Conservation (phyloP, 2,113 vertebrate species). For the Nibea albiflora region DNA sequence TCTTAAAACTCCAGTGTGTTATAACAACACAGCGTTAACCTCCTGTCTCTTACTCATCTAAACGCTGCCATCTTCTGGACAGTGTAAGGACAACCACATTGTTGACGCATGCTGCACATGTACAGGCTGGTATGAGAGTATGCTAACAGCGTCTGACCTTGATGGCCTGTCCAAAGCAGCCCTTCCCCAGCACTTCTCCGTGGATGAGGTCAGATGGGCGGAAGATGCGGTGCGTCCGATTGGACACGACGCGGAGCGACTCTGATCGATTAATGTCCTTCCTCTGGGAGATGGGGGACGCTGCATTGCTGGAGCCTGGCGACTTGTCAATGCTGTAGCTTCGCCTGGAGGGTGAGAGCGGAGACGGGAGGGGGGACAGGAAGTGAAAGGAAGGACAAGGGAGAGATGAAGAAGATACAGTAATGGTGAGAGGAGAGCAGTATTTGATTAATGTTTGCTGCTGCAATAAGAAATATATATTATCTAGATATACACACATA, state of each 20-base stretch:
- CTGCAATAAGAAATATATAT: not conserved
- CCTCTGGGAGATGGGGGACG: constrained; percentile 88
- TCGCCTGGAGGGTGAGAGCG: constrained; percentile 81
- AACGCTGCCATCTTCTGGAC: constrained; percentile 67
- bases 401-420: not conserved
- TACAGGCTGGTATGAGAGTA: not conserved
- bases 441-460: not conserved
- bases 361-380: not conserved
- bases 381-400: not conserved
- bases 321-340: constrained; percentile 97
- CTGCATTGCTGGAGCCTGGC: constrained; percentile 86
- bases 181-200: constrained; percentile 95
- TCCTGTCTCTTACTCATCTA: not conserved
- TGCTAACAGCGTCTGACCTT: constrained; percentile 84
- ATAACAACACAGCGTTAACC: not conserved
- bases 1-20: not conserved
- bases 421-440: not conserved
- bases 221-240: constrained; percentile 92
- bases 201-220: constrained; percentile 97
- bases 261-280: constrained; percentile 95
- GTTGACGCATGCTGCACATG: not conserved
- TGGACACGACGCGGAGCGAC: constrained; percentile 89
- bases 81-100: constrained; percentile 4
- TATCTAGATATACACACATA: too few relatives aligned
- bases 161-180: constrained; percentile 97